Conservation (phyloP, 1,140 invertebrate genomes). For the Zaprionus kolodkinae region DNA sequence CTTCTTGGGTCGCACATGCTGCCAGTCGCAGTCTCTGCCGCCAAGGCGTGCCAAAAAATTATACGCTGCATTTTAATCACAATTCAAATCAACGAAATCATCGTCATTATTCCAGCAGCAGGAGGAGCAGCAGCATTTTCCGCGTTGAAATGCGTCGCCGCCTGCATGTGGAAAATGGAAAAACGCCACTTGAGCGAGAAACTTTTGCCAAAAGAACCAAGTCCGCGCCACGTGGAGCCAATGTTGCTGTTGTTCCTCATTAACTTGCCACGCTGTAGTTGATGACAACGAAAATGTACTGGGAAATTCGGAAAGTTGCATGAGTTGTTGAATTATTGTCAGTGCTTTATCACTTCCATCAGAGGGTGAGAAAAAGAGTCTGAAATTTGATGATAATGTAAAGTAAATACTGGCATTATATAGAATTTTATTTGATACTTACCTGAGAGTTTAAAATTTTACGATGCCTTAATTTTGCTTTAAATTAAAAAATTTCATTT, state of each 20-base stretch:
- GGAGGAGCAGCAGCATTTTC: slow-evolving; percentile 58
- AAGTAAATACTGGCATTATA: background rate
- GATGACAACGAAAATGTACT: slow-evolving; percentile 17
- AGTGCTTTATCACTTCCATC: background rate
- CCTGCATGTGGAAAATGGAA: slow-evolving; percentile 44
- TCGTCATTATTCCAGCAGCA: slow-evolving; percentile 75
- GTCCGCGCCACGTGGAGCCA: slow-evolving; percentile 5
- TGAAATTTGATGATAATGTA: background rate
- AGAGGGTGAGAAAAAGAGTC: background rate
- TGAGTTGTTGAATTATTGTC: slow-evolving; percentile 18
- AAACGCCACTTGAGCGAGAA: slow-evolving; percentile 51
- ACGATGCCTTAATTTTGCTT: background rate
- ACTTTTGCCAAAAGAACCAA: slow-evolving; percentile 28
- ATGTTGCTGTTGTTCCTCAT: slow-evolving; percentile 45
- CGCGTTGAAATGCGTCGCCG: slow-evolving; percentile 41
- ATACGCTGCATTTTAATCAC: slow-evolving; percentile 83
- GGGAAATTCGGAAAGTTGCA: slow-evolving; percentile 7
- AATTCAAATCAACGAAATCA: slow-evolving; percentile 82
- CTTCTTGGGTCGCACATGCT: slow-evolving; percentile 67
- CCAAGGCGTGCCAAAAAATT: slow-evolving; percentile 60
- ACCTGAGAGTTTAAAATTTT: no score
- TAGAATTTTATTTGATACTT: no score
- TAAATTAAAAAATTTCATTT: background rate
- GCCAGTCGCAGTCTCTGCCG: slow-evolving; percentile 44
- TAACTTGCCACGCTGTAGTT: slow-evolving; percentile 41